Base-by-base conservation (phyloP, 2,888 invertebrate genomes). In the Andricus quercusramuli region DNA sequence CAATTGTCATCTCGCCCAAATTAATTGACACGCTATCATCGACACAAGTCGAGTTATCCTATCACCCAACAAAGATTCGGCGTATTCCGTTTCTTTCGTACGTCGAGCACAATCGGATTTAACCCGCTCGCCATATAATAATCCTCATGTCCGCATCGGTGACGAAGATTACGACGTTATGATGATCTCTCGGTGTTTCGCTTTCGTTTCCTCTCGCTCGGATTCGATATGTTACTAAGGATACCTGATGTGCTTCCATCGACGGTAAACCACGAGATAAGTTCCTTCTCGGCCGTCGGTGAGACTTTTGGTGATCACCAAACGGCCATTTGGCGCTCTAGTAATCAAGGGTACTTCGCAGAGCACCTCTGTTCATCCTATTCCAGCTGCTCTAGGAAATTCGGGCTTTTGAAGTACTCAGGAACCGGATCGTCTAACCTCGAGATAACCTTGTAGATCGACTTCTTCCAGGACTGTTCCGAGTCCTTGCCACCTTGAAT, bases 391-490 rank as follows among this genome's bases (percentile, higher is more conserved):
- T 99, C 99, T 94, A 99, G 96, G 95, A 99, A 99, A 95, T 99
- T 99, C 88, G 99, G 98, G 91, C 98, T 98, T 94, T 99, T 99
- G 96, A 99, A 99, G 95, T 98, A 99, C 93, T 99, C 99, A 88
- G 99, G 99, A 91, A 99, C 98, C 86, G 97, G 97, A 94, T 99
- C 99, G 94, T 99, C 99, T 94, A 99, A 95, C 93, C 99, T 96
- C 90, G 99, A 99, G 94, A 99, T 99, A 91, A 99, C 97, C 94
- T 99, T 99, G 95, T 99, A 99, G 94, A 99, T 99, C 91, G 99
- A 97, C 94, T 99, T 99, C 95, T 99, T 99, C 99, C 99, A 99
- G 92, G 99, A 99, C 93, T 99, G 99, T 93, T 99, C 99, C 83
- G 96, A 95, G 94, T 99, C 99, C 94, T 99, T 98, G 88, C 98